Percentiles rank a stretch among this genome's conserved stretches.
Conservation (phyloP, 2,888 invertebrate species). For the Hermaeophaga mercurialis region DNA sequence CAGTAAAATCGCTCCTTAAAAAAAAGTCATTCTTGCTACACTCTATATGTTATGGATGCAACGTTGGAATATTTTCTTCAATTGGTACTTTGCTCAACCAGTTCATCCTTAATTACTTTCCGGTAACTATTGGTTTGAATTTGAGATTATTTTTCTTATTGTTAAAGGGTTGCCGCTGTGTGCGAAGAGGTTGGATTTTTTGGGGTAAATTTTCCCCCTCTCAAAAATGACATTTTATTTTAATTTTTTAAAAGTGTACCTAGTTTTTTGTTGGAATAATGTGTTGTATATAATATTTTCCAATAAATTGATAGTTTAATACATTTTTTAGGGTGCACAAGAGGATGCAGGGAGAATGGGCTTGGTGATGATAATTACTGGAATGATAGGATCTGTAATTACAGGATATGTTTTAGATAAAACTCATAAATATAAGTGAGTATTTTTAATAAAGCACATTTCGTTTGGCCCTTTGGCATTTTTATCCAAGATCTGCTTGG, state of each 20-base stretch:
- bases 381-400: conserved; percentile 87
- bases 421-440: conserved; percentile 88
- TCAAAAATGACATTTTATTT: no score
- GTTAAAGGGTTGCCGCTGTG: no score
- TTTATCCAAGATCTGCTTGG: no score
- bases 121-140: conserved; percentile 63
- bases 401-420: conserved; percentile 91
- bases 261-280: no score
- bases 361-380: conserved; percentile 85
- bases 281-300: no score
- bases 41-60: conserved; percentile 85
- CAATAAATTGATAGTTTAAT: no score
- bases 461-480: no score
- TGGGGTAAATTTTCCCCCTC: no score
- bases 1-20: conserved; percentile 73
- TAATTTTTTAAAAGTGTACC: no score
- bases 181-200: no score
- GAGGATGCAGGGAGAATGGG: conserved; percentile 88
- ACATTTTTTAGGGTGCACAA: conserved; percentile 60
- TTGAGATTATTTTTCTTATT: no score
- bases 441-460: no score
- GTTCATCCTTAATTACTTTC: conserved; percentile 80
- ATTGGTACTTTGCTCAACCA: conserved; percentile 91
- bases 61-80: conserved; percentile 93
- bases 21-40: conserved; percentile 82